Conservation (phyloP, 2,888 invertebrate species). For the Ormyrus nitidulus region DNA sequence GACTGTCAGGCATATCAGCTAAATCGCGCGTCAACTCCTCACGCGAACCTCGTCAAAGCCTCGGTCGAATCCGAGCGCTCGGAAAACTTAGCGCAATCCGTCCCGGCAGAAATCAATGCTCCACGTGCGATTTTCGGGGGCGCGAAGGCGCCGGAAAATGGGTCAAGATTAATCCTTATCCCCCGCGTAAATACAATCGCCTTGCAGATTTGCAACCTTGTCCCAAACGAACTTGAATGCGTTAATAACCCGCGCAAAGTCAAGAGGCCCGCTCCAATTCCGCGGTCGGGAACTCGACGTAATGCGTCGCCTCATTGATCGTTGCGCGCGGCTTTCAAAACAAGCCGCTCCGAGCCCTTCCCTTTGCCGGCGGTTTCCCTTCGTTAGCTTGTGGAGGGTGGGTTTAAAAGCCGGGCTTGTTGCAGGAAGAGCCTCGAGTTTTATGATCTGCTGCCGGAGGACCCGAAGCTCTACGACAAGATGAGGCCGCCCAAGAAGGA, state of each 20-base stretch:
- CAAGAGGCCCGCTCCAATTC: conserved; percentile 47
- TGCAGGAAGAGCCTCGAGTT: conserved; percentile 85
- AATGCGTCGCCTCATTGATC: too few species aligned
- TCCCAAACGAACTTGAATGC: conserved; percentile 48
- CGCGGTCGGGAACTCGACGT: too few species aligned
- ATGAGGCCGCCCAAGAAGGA: conserved; percentile 95
- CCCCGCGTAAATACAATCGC: conserved; percentile 52
- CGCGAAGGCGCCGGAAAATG: conserved; percentile 42
- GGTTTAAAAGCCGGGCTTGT: background rate
- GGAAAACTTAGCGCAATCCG: too few species aligned
- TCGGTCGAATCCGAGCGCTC: too few species aligned
- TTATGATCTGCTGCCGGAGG: conserved; percentile 90
- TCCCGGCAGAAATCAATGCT: conserved; percentile 4
- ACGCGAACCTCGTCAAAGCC: too few species aligned
- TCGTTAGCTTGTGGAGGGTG: too few species aligned
- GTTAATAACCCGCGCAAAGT: conserved; percentile 51
- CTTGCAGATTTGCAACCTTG: conserved; percentile 57
- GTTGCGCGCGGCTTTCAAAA: too few species aligned
- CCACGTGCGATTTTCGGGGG: conserved; percentile 37
- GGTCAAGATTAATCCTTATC: conserved; percentile 58
- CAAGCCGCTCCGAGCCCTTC: too few species aligned
- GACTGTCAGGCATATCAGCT: too few species aligned
- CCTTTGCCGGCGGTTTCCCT: too few species aligned
- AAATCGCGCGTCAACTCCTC: too few species aligned
- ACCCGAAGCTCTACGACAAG: conserved; percentile 92